Evolutionary conservation across 2,888 invertebrate species (phyloP).

Genomic region (Lasioglossum vierecki): DNA sequence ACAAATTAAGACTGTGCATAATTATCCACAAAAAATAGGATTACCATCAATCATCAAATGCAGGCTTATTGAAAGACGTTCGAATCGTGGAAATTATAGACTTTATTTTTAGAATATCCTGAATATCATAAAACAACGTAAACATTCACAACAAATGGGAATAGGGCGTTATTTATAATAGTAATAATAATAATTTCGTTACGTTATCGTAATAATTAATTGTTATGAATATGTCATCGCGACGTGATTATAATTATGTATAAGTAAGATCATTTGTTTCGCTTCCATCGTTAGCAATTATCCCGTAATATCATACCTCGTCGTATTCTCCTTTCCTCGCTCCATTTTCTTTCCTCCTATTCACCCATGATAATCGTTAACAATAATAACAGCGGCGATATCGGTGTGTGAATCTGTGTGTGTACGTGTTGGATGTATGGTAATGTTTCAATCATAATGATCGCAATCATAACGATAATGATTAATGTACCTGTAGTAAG

Average conservation of each 20-base stretch:
- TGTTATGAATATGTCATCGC: conserved; percentile 71
- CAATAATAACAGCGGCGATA: conserved; percentile 1
- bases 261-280: conserved; percentile 73
- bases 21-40: background rate
- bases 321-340: background rate
- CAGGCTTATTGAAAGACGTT: background rate
- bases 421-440: background rate
- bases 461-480: conserved; percentile 44
- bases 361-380: conserved; percentile 15
- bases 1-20: background rate
- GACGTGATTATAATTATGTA: conserved; percentile 72
- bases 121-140: conserved; percentile 80
- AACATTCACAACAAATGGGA: conserved; percentile 81
- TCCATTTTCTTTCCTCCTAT: conserved; percentile 26
- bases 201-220: conserved; percentile 76
- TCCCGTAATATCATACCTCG: conserved; percentile 49
- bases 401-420: background rate
- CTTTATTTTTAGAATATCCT: conserved; percentile 80
- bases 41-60: background rate
- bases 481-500: conserved; percentile 12
- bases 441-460: background rate
- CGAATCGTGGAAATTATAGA: conserved; percentile 76
- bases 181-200: conserved; percentile 70
- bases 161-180: conserved; percentile 72
- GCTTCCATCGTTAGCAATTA: conserved; percentile 59